Evolutionary conservation across 2,888 invertebrate genomes (phyloP), one percentile per base, ranked within the genome.

Genomic region (Pterostichus niger): DNA sequence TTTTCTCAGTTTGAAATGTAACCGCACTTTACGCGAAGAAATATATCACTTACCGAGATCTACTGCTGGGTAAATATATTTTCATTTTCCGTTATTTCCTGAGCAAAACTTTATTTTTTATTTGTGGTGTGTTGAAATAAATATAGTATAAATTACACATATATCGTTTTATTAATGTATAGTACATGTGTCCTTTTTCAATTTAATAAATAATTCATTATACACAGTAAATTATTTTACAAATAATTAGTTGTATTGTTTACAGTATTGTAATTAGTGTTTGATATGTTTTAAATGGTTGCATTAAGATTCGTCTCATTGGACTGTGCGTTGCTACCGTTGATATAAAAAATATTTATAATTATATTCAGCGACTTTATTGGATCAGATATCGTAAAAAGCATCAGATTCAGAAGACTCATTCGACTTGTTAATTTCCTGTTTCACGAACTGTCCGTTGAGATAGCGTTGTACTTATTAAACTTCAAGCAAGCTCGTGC

Each of bases 201-300:
- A 64, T 77, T 68, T 68, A 83, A 83, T 83, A 77, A 83, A 83
- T 83, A 83, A 83, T 77, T 83, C 54, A 83, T 61, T 83, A 83
- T 83, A 83, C 83, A 83, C 83, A 83, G 83, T 83, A 83, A 83
- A 77, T 83, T 83, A 83, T 77, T 68, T 83, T 83, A 83, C 83
- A 83, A 77, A 83, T 83, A 83, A 77, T 83, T 68, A 82, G 75
- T 75, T 82, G 82, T 68, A 82, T 68, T 80, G 75, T 75, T 24
- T 82, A 75, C 81, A 68, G 33, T 73, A 75, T 82, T 75, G 73
- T 78, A 78, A 61, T 59, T 75, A 82, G 82, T 82, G 82, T 82
- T 75, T 82, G 82, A 82, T 82, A 82, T 82, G 82, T 82, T 82
- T 54, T 82, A 82, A 75, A 75, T 82, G 73, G 56, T 75, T 82